A percentile compares a stretch with the other conserved stretches of the same genome.
Evolutionary conservation across 2,113 vertebrate genomes (phyloP).

Genomic region (Osmerus mordax): DNA sequence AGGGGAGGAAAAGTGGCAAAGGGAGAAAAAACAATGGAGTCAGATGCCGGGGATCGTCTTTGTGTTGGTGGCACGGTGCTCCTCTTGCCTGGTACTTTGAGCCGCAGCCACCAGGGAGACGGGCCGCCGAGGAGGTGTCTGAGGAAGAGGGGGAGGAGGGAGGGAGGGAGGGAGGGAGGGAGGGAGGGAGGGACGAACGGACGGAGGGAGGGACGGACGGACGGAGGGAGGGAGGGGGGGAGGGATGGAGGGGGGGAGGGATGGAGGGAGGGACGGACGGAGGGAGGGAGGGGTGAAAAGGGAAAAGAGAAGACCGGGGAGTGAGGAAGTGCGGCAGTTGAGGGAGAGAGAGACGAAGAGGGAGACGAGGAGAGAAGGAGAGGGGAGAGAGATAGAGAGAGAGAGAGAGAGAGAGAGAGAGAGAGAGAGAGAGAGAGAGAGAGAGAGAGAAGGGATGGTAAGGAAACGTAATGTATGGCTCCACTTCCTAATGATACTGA

Average conservation of each 20-base stretch:
- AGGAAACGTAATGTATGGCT: not conserved
- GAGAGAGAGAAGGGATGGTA: not conserved
- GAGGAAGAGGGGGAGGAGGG: not conserved
- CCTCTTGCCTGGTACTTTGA: conserved; percentile 10
- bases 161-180: not conserved
- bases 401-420: not conserved
- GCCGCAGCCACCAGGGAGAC: conserved; percentile 2
- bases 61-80: not conserved
- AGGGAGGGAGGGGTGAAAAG: not conserved
- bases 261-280: not conserved
- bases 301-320: not conserved
- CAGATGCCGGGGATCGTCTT: conserved; percentile 7
- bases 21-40: conserved; percentile 2
- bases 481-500: not conserved
- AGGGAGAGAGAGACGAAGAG: not conserved
- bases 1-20: not conserved
- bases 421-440: not conserved
- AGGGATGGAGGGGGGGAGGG: not conserved
- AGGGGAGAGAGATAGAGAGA: not conserved
- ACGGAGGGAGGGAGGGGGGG: not conserved
- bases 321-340: not conserved
- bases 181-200: no score
- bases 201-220: not conserved
- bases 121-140: not conserved
- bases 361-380: no score